These are phyloP conservation scores for Drosophila serrata DNA, from an alignment of 1,140 invertebrate species.

Conservation along the genomic window DNA sequence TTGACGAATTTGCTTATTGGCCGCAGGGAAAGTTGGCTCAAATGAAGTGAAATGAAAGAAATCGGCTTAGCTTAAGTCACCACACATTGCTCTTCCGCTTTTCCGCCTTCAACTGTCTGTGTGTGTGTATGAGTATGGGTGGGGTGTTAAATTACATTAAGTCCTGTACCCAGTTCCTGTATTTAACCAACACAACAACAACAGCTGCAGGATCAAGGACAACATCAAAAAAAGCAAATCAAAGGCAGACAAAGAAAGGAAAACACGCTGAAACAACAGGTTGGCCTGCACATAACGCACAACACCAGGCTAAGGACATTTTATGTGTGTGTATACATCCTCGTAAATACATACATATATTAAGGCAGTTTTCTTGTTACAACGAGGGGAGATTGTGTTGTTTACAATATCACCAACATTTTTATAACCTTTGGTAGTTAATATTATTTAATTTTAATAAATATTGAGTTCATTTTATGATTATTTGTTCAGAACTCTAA, in stretches of 20 bases:
- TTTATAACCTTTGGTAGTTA: neutral
- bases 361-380: neutral
- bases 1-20: slow-evolving; percentile 40
- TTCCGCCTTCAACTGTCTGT: slow-evolving; percentile 7
- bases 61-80: slow-evolving; percentile 62
- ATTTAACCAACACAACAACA: slow-evolving; percentile 13
- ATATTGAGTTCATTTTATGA: no score
- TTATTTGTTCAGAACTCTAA: neutral
- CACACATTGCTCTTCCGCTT: slow-evolving; percentile 24
- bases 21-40: slow-evolving; percentile 29
- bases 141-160: slow-evolving; percentile 56
- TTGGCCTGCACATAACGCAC: slow-evolving; percentile 28
- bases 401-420: neutral
- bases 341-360: slow-evolving; percentile 40
- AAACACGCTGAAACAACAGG: slow-evolving; percentile 55
- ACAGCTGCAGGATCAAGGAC: slow-evolving; percentile 6
- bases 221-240: slow-evolving; percentile 44
- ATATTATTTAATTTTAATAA: neutral
- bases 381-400: slow-evolving; percentile 1
- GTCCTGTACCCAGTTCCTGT: slow-evolving; percentile 19
- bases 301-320: neutral
- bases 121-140: neutral
- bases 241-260: slow-evolving; percentile 44
- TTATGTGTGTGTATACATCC: slow-evolving; percentile 23
- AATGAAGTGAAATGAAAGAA: slow-evolving; percentile 64